These are phyloP conservation scores for Mizuhopecten yessoensis DNA, from an alignment of 1,140 invertebrate genomes.

Conservation along the genomic window DNA sequence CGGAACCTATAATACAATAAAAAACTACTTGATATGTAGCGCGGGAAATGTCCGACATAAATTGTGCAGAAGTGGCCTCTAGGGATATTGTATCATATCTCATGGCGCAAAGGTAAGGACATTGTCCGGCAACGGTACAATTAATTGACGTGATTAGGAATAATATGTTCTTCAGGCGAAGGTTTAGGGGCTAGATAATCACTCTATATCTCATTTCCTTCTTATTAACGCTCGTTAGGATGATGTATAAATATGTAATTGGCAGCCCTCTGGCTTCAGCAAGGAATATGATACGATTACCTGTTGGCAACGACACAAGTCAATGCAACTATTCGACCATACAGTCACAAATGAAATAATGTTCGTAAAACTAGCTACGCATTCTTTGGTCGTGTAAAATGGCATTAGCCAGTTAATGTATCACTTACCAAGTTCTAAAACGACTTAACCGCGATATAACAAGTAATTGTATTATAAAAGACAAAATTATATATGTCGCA, in stretches of 20 bases:
- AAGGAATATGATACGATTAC: background rate
- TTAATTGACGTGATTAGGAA: background rate
- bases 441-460: no score
- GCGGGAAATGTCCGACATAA: no score
- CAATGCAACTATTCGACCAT: background rate
- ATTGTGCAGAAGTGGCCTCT: no score
- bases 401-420: no score
- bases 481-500: no score
- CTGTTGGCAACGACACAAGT: background rate
- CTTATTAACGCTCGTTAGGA: background rate
- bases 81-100: background rate
- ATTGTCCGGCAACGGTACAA: background rate
- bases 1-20: no score
- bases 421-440: no score
- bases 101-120: background rate
- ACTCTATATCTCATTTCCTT: background rate
- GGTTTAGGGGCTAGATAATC: constrained; percentile 18
- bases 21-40: no score
- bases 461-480: no score
- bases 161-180: background rate
- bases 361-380: no score
- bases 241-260: background rate
- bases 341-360: background rate
- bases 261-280: background rate
- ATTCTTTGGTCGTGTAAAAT: no score